Conservation (phyloP, 2,797 vertebrate species). For the Gorsachius magnificus region DNA sequence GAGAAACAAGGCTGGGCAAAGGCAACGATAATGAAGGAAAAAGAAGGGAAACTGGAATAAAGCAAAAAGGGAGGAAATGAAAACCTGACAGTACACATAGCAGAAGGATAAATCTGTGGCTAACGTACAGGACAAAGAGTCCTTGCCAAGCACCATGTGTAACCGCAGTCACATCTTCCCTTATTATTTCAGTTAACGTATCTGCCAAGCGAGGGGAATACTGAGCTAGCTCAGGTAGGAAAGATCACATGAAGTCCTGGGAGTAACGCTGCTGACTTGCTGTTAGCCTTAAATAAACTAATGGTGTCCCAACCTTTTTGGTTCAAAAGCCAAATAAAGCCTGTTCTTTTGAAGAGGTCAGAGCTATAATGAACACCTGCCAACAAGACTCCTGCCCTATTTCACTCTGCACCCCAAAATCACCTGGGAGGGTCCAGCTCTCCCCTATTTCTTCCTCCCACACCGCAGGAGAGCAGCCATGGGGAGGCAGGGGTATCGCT, state of each 20-base stretch:
- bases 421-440: neutral
- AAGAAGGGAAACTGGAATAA: neutral
- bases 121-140: constrained; percentile 44
- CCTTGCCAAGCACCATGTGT: constrained; percentile 44
- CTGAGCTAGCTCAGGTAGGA: neutral
- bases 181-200: neutral
- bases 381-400: neutral
- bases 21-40: neutral
- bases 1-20: neutral
- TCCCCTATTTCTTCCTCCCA: neutral
- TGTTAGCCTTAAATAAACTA: neutral
- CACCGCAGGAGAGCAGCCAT: neutral
- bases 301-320: neutral
- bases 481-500: neutral
- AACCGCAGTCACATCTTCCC: constrained; percentile 49
- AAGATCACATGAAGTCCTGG: neutral
- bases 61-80: constrained; percentile 48
- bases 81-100: neutral
- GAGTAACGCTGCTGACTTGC: accelerated
- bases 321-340: neutral
- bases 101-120: constrained; percentile 47
- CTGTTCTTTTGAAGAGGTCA: neutral
- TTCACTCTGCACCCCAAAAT: neutral
- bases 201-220: neutral
- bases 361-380: neutral